Conservation (phyloP, 2,797 vertebrate species). For the Semaprochilodus insignis region DNA sequence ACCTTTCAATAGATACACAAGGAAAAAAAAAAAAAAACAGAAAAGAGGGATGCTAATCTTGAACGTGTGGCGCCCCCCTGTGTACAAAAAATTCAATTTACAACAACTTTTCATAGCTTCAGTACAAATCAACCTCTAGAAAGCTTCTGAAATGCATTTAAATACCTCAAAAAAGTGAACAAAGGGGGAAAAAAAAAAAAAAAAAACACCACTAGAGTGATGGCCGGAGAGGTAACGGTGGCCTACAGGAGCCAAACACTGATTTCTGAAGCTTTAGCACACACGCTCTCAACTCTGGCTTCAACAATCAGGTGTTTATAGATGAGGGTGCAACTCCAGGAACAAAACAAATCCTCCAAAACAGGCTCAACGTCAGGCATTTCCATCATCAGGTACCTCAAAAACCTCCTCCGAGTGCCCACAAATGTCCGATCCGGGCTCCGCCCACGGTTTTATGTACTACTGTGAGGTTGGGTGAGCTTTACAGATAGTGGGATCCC, state of each 20-base stretch:
- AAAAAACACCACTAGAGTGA: slow-evolving; percentile 55
- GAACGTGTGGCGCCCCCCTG: slow-evolving; percentile 67
- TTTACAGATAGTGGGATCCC: neutral
- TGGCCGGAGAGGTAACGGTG: slow-evolving; percentile 69
- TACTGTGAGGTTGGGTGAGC: neutral
- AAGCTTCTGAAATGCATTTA: slow-evolving; percentile 56
- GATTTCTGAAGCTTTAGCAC: slow-evolving; percentile 66
- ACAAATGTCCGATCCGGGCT: neutral
- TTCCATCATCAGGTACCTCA: neutral
- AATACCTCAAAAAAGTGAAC: slow-evolving; percentile 57
- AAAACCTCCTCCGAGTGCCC: too few species aligned
- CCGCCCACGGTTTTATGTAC: neutral
- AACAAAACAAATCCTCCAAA: neutral
- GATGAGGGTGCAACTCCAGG: neutral
- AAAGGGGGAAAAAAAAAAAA: too few species aligned
- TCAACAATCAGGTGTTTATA: too few species aligned
- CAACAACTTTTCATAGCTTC: slow-evolving; percentile 47
- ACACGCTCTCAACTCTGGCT: too few species aligned
- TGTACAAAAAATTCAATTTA: slow-evolving; percentile 73
- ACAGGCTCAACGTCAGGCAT: neutral
- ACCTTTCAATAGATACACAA: neutral
- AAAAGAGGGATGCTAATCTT: neutral
- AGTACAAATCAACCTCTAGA: slow-evolving; percentile 52
- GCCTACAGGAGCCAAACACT: slow-evolving; percentile 75
- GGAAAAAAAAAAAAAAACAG: neutral